Evolutionary conservation across 2,113 vertebrate species (phyloP), one percentile per base, ranked within the genome.

Genomic region (Phoxinus phoxinus): DNA sequence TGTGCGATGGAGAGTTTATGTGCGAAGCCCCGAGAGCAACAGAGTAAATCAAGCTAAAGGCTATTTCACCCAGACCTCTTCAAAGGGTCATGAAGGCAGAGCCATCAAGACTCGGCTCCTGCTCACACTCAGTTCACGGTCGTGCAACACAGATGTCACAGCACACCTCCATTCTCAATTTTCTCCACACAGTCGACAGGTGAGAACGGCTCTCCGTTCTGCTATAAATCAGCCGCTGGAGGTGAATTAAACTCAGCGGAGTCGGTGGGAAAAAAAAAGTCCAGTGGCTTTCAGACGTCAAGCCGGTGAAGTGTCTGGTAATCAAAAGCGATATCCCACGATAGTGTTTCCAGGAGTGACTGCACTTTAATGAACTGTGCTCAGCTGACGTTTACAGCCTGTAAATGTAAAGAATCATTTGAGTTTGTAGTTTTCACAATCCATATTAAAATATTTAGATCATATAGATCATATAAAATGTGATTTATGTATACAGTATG

Each of bases 121-220:
- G 65, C 81, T 84, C 90, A 90, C 90, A 91, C 90, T 48, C 89
- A 87, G 88, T 84, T 90, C 87, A 82, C 19, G 27, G 84, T 86
- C 88, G 85, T 84, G 84, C 87, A 87, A 90, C 91, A 89, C 87
- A 92, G 89, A 93, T 91, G 92, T 92, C 89, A 93, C 82, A 85
- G 46, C 81, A 86, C 86, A 87, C 58, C 32, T 63, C 65, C 77
- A 74, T 90, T 91, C 90, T 90, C 89, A 91, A 87, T 91, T 91
- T 89, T 76, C 88, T 87, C 46, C 72, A 67, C 32, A 75, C 46
- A 58, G 73, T 84, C 86, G 90, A 92, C 91, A 90, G 90, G 88
- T 85, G 86, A 87, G 87, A 92, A 89, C 85, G 73, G n/a, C 86
- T 86, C 88, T 89, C 84, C 85, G 89, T 90, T 93, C 88, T 25